Percentiles rank a stretch among this genome's conserved stretches.
Conservation (phyloP, 2,797 vertebrate genomes). For the Pseudochaenichthys georgianus region DNA sequence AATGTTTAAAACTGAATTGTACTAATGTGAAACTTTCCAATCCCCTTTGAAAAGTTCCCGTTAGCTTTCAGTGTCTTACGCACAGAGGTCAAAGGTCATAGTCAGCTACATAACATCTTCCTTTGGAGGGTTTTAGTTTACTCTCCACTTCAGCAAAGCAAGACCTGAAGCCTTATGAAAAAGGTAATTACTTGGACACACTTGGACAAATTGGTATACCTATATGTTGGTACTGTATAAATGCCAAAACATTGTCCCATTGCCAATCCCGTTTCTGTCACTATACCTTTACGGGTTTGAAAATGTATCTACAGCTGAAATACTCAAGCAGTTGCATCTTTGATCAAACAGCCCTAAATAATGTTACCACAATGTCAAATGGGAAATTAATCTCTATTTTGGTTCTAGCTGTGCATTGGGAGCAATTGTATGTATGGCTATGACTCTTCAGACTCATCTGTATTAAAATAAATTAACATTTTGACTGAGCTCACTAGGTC, state of each 20-base stretch:
- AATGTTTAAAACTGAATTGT: not conserved
- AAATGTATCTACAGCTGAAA: constrained; percentile 1
- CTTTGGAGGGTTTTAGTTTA: not conserved
- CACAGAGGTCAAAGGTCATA: constrained; percentile 24
- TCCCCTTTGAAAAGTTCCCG: not conserved
- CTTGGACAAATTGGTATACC: not conserved
- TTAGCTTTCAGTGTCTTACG: not conserved
- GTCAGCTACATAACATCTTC: not conserved
- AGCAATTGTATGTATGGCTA: not conserved
- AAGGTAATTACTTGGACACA: not conserved
- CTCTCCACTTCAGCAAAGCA: not conserved
- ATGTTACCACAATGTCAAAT: not conserved
- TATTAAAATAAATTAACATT: constrained; percentile 7
- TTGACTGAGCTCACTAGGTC: not conserved
- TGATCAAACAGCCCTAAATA: not conserved
- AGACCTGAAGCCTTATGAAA: not conserved
- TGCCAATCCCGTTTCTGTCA: not conserved
- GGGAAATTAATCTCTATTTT: not conserved
- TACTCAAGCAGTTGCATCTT: not conserved
- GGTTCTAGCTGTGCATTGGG: not conserved
- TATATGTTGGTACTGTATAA: not conserved
- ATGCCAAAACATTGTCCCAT: not conserved
- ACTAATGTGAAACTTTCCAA: not conserved
- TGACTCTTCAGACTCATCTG: not conserved
- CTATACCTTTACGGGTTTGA: not conserved